Base-by-base conservation (phyloP, 2,888 invertebrate species). In the Phortica okadai region DNA sequence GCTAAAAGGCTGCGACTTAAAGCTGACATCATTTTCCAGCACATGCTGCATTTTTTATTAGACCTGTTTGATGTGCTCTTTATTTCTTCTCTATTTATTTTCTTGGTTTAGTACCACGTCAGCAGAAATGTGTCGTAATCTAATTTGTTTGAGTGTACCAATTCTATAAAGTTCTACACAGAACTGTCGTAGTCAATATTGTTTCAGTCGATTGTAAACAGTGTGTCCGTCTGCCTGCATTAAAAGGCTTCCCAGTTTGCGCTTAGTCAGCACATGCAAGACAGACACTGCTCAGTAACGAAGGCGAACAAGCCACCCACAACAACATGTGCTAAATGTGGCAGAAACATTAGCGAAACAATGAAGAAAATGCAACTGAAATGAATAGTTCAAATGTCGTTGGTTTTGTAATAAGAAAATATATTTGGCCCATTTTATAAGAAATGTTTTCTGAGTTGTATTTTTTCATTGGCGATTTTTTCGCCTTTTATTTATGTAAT, bases 211-310 rank as follows among this genome's bases (percentile, higher is more conserved):
- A 14, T 56, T 56, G n/a, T 56, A 33, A 2, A 33, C 33, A 33
- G 33, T 33, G 2, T 33, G 33, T 33, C 33, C 33, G 14, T 50
- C 50, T 64, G 64, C 33, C 64, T 64, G 64, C 64, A 64, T 64
- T 64, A 10, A 64, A 64, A 64, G 64, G 64, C 64, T 64, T 64
- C 64, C 64, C 64, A 64, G 25, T 33, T 64, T 64, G 64, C 5
- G 41, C 25, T 11, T 64, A 64, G 10, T 64, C 64, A 64, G 33
- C 50, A 5, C 8, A 50, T 50, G 50, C 3, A 33, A 33, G 33
- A 3, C 33, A 33, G 33, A 33, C 2, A 14, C 14, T 50, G 50
- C 50, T 8, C 50, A 14, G 50, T 14, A 50, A 50, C 1, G 3
- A 2, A 50, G 3, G 33, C 33, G 33, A 33, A 3, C 1, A 33